Conservation (phyloP, 2,113 vertebrate species). For the Morone saxatilis region DNA sequence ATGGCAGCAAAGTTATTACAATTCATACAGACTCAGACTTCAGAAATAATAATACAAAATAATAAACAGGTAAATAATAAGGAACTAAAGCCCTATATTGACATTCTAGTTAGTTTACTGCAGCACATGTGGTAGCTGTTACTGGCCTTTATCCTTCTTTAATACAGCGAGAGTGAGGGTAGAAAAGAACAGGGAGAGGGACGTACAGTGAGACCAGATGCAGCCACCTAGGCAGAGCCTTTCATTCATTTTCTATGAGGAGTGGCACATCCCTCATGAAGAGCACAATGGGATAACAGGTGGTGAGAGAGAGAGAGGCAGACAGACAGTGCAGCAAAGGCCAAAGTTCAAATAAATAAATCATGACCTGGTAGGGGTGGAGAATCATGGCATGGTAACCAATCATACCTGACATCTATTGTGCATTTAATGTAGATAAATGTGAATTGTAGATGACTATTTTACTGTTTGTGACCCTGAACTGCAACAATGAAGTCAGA, state of each 20-base stretch:
- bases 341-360: conserved; percentile 56
- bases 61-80: background rate
- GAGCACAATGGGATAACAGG: conserved; percentile 61
- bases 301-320: conserved; percentile 45
- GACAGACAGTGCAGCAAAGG: conserved; percentile 24
- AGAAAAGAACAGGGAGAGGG: background rate
- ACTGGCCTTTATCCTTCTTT: background rate
- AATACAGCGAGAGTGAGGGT: background rate
- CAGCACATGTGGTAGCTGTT: background rate
- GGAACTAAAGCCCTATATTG: too few relatives aligned
- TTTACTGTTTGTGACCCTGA: conserved; percentile 18
- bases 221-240: conserved; percentile 27
- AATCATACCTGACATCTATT: conserved; percentile 48
- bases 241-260: conserved; percentile 48
- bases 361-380: background rate
- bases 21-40: background rate
- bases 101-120: background rate
- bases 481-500: background rate
- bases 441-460: background rate
- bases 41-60: background rate
- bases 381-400: conserved; percentile 24
- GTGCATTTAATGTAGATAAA: conserved; percentile 44
- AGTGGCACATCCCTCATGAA: conserved; percentile 23
- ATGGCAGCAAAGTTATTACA: too few relatives aligned
- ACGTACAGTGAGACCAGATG: background rate